Evolutionary conservation across 1,140 invertebrate genomes (phyloP).

Genomic region (Pseudomyrmex dendroicus): DNA sequence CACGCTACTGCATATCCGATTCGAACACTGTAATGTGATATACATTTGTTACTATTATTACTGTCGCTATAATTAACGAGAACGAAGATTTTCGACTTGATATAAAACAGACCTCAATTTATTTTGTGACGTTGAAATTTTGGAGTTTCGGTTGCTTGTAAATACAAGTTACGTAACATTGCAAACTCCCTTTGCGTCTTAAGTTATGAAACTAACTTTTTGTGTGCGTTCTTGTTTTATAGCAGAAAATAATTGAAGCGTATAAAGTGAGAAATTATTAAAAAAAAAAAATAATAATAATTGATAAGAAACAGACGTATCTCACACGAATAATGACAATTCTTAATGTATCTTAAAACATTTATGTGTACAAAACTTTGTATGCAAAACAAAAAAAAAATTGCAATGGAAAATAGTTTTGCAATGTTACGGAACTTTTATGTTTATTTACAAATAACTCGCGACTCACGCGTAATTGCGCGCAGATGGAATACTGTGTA

Average conservation of each 20-base stretch:
- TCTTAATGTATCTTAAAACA: too few species aligned
- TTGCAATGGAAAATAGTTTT: not conserved
- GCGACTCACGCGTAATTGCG: constrained; percentile 38
- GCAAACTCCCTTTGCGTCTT: constrained; percentile 5
- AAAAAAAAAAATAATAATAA: not conserved
- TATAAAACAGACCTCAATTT: constrained; percentile 45
- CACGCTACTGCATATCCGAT: constrained; percentile 9
- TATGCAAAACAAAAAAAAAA: too few species aligned
- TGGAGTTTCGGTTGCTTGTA: constrained; percentile 49
- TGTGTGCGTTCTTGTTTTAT: constrained; percentile 15
- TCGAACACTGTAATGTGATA: constrained; percentile 30
- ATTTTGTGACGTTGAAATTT: constrained; percentile 53
- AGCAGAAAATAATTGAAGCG: constrained; percentile 7
- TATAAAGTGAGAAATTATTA: not conserved
- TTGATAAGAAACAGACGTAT: constrained; percentile 1
- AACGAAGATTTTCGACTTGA: constrained; percentile 48
- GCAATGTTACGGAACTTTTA: constrained; percentile 29
- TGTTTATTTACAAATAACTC: constrained; percentile 42
- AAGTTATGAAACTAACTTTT: not conserved
- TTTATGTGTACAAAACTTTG: too few species aligned
- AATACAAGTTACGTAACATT: constrained; percentile 22
- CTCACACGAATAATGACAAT: not conserved
- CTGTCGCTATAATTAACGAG: constrained; percentile 37
- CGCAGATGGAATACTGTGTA: constrained; percentile 49
- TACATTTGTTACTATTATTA: constrained; percentile 50